These are phyloP conservation scores for Timema cristinae DNA, from an alignment of 2,888 invertebrate genomes.

Conservation along the genomic window DNA sequence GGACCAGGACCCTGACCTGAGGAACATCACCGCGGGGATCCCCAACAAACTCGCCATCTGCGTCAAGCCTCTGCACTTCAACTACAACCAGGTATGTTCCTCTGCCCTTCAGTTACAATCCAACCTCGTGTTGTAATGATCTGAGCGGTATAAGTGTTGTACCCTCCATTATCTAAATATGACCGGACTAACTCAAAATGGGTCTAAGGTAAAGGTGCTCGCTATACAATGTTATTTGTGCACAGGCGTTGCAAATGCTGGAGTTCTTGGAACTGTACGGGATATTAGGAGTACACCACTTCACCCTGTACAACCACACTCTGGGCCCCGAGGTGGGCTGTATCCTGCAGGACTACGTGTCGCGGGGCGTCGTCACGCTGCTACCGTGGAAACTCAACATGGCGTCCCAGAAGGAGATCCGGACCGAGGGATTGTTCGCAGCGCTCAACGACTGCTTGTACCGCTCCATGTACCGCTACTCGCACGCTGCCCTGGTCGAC, in stretches of 20 bases:
- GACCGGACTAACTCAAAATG: too few relatives aligned
- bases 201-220: too few relatives aligned
- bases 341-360: conserved; percentile 63
- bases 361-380: conserved; percentile 61
- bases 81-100: conserved; percentile 66
- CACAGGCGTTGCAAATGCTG: conserved; percentile 70
- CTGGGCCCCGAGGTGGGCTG: conserved; percentile 75
- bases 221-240: conserved; percentile 9
- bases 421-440: conserved; percentile 88
- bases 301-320: conserved; percentile 89
- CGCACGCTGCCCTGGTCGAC: conserved; percentile 80
- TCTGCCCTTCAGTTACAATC: too few relatives aligned
- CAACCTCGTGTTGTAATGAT: too few relatives aligned
- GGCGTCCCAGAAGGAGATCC: conserved; percentile 83
- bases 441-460: conserved; percentile 92
- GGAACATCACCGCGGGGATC: conserved; percentile 35
- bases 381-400: conserved; percentile 83
- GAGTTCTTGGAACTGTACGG: conserved; percentile 88
- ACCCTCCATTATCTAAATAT: too few relatives aligned
- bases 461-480: conserved; percentile 79
- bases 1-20: conserved; percentile 46
- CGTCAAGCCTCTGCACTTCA: conserved; percentile 87
- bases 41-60: conserved; percentile 62
- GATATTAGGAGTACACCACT: conserved; percentile 77
- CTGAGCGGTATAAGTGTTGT: too few relatives aligned